Base-by-base conservation (phyloP, 2,888 invertebrate genomes). In the Endotricha flammealis region DNA sequence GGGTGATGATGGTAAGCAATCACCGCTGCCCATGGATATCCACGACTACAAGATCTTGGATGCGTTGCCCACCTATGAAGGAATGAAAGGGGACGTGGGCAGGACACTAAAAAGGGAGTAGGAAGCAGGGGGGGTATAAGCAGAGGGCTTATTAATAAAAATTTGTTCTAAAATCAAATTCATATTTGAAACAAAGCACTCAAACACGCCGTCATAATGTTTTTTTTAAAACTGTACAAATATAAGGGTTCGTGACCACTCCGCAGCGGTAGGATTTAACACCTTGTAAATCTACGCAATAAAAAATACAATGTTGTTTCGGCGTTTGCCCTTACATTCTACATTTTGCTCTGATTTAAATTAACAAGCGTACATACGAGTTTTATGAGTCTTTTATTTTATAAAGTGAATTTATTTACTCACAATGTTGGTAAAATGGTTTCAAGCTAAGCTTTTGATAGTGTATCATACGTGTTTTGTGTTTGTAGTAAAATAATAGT, bases 251-350 rank as follows among this genome's bases (percentile, higher is more conserved):
- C 83, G 83, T 83, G 82, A 76, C 80, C 57, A 46, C 48, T 43
- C 23, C 55, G 52, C 53, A 61, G 57, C 61, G 49, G 60, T 52
- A 31, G 47, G 80, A 71, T 74, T 81, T 80, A 80, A 57, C 68
- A 73, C 74, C 66, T 75, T 76, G 70, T 82, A 81, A 82, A 81
- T 81, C 67, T 66, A 31, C 47, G 50, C 64, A 70, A n/a, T 80
- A 79, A 81, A 81, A 76, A 61, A 69, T 73, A 83, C 81, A 79
- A 76, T 78, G 80, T 81, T 56, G 63, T 67, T 71, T 64, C 44
- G 62, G 57, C 47, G 42, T 46, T 43, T 45, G 36, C 41, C 46
- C 43, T 46, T 55, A 61, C 64, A 61, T 57, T 67, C 58, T 62
- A 64, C 50, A 53, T 50, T 55, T 51, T 45, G 50, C 56, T 57